phyloP scores from a whole-genome alignment of 2,888 invertebrate genomes.

The Spodoptera picta region DNA sequence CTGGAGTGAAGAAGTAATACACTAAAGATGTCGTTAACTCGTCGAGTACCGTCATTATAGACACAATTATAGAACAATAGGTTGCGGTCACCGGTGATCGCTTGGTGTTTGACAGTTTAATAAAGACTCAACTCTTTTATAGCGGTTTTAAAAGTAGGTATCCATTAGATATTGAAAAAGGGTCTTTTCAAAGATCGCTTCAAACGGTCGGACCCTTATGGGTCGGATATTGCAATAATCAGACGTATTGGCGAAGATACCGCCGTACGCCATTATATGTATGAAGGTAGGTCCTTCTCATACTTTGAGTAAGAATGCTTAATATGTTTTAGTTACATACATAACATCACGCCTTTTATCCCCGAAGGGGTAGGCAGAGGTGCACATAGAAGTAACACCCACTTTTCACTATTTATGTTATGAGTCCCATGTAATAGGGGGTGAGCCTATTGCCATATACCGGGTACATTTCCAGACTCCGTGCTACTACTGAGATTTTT shows the following conservation, averaged over 20 bases:
- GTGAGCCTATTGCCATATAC: too few relatives aligned
- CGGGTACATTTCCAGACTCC: too few relatives aligned
- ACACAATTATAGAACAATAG: too few relatives aligned
- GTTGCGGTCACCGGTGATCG: too few relatives aligned
- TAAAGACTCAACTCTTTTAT: constrained; percentile 6
- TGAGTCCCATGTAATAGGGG: too few relatives aligned
- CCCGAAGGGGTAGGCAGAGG: too few relatives aligned
- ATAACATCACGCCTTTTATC: too few relatives aligned
- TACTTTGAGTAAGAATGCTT: constrained; percentile 1
- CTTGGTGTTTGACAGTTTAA: too few relatives aligned
- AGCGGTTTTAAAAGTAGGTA: constrained; percentile 4
- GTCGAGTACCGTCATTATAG: too few relatives aligned
- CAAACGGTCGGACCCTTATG: constrained; percentile 22
- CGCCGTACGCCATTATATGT: constrained; percentile 10
- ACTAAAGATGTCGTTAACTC: constrained; percentile 5
- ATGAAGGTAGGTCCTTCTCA: constrained; percentile 5
- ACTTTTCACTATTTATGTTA: too few relatives aligned
- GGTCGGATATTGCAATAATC: constrained; percentile 32
- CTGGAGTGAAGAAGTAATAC: not conserved
- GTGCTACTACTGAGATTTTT: too few relatives aligned
- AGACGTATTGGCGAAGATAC: constrained; percentile 21
- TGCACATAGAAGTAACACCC: too few relatives aligned
- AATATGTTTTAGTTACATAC: constrained; percentile 7
- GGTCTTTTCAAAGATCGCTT: constrained; percentile 22
- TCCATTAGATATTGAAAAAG: constrained; percentile 13